These are phyloP conservation scores for Syngnathus floridae DNA, from an alignment of 2,113 vertebrate genomes.

Conservation along the genomic window DNA sequence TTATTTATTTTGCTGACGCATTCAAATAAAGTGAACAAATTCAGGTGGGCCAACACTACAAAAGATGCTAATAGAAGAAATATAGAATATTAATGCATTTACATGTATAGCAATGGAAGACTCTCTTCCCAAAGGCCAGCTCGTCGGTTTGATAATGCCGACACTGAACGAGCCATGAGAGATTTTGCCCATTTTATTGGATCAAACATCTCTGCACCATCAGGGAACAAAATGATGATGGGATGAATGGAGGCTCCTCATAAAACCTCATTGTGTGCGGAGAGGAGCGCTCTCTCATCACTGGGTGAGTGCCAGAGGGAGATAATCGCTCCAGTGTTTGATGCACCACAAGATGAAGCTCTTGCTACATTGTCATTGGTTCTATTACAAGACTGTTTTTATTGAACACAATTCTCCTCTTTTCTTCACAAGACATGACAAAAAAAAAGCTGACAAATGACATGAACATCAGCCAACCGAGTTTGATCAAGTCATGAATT, in stretches of 20 bases:
- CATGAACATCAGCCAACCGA: constrained; percentile 41
- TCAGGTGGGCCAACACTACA: too few relatives aligned
- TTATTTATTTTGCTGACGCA: too few relatives aligned
- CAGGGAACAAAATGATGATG: constrained; percentile 4
- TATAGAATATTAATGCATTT: not conserved
- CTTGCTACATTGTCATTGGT: not conserved
- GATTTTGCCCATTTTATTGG: constrained; percentile 16
- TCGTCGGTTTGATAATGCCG: not conserved
- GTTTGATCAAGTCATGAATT: constrained; percentile 30
- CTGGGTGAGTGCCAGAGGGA: not conserved
- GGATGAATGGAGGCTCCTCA: constrained; percentile 35
- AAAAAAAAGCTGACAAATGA: not conserved
- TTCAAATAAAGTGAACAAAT: too few relatives aligned
- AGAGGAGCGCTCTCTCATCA: constrained; percentile 36
- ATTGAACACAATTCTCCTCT: not conserved
- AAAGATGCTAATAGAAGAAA: too few relatives aligned
- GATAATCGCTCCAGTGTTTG: constrained; percentile 4
- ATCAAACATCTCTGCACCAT: constrained; percentile 10
- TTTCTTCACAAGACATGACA: not conserved
- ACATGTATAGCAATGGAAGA: not conserved
- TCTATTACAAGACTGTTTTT: not conserved
- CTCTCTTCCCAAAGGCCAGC: not conserved
- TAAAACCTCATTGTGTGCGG: constrained; percentile 49
- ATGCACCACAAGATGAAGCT: not conserved
- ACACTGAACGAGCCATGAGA: constrained; percentile 15